These are phyloP conservation scores for Barypeithes pellucidus DNA, from an alignment of 2,888 invertebrate genomes.

Conservation along the genomic window DNA sequence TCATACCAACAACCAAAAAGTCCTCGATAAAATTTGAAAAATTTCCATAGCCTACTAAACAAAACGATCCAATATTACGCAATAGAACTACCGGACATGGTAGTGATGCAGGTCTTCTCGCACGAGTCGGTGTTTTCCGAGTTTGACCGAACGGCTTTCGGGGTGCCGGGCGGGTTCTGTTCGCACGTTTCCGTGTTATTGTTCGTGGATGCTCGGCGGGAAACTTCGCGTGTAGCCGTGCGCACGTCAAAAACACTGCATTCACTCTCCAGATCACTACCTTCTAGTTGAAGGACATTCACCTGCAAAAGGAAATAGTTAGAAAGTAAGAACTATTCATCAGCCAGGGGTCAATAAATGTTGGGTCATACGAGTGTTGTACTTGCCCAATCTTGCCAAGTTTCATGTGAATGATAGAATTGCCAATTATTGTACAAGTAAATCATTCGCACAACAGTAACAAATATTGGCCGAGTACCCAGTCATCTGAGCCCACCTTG, in stretches of 20 bases:
- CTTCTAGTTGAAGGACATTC: slow-evolving; percentile 74
- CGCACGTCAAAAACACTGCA: slow-evolving; percentile 76
- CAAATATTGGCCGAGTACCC: no score
- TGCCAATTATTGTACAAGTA: no score
- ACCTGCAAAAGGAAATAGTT: slow-evolving; percentile 61
- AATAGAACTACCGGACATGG: slow-evolving; percentile 75
- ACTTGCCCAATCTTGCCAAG: no score
- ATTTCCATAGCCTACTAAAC: slow-evolving; percentile 45
- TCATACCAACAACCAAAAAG: slow-evolving; percentile 34
- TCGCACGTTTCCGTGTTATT: slow-evolving; percentile 70
- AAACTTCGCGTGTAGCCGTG: slow-evolving; percentile 62
- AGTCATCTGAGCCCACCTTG: no score
- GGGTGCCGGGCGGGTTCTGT: slow-evolving; percentile 65
- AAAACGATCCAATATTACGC: slow-evolving; percentile 70
- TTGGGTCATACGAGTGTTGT: no score
- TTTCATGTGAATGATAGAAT: no score
- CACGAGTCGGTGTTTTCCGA: slow-evolving; percentile 74
- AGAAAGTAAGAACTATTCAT: background rate
- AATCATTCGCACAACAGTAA: no score
- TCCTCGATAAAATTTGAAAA: slow-evolving; percentile 39
- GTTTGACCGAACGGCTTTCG: slow-evolving; percentile 72
- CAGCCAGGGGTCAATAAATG: background rate
- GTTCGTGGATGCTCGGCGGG: slow-evolving; percentile 72
- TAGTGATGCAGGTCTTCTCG: slow-evolving; percentile 74
- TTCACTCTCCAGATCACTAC: slow-evolving; percentile 77